phyloP scores from a whole-genome alignment of 2,113 vertebrate genomes.

The Vulpes lagopus region DNA sequence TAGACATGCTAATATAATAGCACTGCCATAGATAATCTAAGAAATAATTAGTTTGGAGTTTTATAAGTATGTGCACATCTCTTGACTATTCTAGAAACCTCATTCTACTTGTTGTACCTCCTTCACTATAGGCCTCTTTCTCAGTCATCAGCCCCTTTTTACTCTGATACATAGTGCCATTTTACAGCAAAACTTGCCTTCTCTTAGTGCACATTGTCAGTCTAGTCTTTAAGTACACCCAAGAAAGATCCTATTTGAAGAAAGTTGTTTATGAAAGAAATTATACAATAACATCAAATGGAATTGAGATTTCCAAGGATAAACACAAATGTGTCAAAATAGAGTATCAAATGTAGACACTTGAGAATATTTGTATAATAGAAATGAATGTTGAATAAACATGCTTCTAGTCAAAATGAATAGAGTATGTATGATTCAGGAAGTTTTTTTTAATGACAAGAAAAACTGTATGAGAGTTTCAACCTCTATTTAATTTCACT shows the following conservation, averaged over 20 bases:
- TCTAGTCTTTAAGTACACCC: background rate
- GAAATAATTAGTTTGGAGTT: background rate
- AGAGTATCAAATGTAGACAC: background rate
- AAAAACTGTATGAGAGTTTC: background rate
- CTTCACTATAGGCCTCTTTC: background rate
- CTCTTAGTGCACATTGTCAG: background rate
- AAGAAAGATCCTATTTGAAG: background rate
- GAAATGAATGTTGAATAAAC: background rate
- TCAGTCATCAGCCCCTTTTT: background rate
- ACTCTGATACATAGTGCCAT: background rate
- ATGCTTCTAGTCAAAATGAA: background rate
- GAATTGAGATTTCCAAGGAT: constrained; percentile 18
- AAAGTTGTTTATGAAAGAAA: background rate
- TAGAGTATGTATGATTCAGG: background rate
- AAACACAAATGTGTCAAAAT: background rate
- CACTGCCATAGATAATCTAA: background rate
- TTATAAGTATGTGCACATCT: background rate
- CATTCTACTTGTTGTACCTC: background rate
- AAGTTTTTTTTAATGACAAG: background rate
- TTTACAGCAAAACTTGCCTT: background rate
- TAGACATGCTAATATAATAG: background rate
- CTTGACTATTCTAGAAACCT: background rate
- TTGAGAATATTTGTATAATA: background rate
- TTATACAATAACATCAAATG: background rate
- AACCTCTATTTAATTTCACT: background rate